Percentiles rank a stretch among this genome's conserved stretches.
phyloP scores from a whole-genome alignment of 2,113 vertebrate genomes.

The Ailurus styani region DNA sequence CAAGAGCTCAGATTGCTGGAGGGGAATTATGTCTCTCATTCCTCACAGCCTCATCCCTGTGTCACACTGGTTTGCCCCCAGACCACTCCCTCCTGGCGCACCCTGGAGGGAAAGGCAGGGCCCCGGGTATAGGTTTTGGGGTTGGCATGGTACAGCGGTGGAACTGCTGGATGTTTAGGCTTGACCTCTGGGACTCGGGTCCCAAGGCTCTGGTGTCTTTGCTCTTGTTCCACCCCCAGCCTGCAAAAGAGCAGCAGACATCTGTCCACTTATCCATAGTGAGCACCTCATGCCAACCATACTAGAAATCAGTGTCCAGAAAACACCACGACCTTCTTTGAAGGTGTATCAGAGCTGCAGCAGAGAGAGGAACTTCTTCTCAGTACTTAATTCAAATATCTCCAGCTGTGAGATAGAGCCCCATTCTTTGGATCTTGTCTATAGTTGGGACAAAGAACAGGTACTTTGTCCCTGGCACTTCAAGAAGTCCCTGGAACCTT shows the following conservation, averaged over 20 bases:
- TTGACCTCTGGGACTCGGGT: not conserved
- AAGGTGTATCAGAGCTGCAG: not conserved
- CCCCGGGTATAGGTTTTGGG: not conserved
- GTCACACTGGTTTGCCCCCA: not conserved
- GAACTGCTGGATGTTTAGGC: too few relatives aligned
- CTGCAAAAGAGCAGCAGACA: not conserved
- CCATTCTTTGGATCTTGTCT: not conserved
- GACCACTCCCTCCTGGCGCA: not conserved
- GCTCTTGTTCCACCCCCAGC: not conserved
- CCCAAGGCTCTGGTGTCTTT: not conserved
- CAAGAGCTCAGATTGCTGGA: conserved; percentile 3
- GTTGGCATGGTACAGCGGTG: too few relatives aligned
- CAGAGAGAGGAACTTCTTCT: not conserved
- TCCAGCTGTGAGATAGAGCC: not conserved
- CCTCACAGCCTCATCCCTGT: not conserved
- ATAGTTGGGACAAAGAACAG: not conserved
- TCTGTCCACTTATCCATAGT: not conserved
- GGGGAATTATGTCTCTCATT: not conserved
- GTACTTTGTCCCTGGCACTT: not conserved
- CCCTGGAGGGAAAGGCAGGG: not conserved
- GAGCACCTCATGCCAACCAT: not conserved
- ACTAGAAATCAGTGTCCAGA: not conserved
- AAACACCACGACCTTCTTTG: not conserved
- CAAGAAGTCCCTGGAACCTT: not conserved
- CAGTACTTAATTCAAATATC: not conserved